Conservation (phyloP, 2,888 invertebrate species). For the Hoplodrina ambigua region DNA sequence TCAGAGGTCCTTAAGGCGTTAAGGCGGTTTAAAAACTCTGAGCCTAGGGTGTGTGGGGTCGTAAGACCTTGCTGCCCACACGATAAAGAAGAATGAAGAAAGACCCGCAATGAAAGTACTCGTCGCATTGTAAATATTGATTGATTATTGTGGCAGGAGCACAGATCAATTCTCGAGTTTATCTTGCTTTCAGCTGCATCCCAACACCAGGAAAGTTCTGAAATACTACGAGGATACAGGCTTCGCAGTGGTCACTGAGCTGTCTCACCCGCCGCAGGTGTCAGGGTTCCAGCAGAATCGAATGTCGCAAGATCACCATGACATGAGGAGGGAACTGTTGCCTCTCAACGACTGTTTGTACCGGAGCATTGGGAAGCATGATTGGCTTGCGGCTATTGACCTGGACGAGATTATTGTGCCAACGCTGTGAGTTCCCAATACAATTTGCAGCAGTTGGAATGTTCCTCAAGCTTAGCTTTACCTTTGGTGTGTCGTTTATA, state of each 20-base stretch:
- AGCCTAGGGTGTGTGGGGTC: no score
- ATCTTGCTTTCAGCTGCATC: conserved; percentile 27
- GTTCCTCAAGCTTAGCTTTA: no score
- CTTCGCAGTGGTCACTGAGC: conserved; percentile 37
- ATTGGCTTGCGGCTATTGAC: conserved; percentile 46
- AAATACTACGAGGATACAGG: conserved; percentile 24
- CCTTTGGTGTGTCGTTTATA: no score
- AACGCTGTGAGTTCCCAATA: conserved; percentile 4
- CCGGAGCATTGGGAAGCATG: conserved; percentile 23
- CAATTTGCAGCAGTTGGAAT: no score
- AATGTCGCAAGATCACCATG: conserved; percentile 5
- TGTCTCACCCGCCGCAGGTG: conserved; percentile 42
- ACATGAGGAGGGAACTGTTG: conserved; percentile 38
- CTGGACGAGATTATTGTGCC: conserved; percentile 49
- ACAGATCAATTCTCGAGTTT: no score
- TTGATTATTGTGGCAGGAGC: no score
- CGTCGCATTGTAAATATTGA: no score
- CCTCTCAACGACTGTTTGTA: conserved; percentile 50
- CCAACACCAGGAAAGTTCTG: conserved; percentile 28
- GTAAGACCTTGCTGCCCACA: no score
- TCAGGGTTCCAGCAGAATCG: background rate
- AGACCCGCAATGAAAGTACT: no score
- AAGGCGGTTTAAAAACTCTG: no score
- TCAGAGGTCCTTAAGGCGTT: no score
- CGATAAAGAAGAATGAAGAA: no score